Conservation (phyloP, 1,140 invertebrate genomes). For the Heterodera carotae region DNA sequence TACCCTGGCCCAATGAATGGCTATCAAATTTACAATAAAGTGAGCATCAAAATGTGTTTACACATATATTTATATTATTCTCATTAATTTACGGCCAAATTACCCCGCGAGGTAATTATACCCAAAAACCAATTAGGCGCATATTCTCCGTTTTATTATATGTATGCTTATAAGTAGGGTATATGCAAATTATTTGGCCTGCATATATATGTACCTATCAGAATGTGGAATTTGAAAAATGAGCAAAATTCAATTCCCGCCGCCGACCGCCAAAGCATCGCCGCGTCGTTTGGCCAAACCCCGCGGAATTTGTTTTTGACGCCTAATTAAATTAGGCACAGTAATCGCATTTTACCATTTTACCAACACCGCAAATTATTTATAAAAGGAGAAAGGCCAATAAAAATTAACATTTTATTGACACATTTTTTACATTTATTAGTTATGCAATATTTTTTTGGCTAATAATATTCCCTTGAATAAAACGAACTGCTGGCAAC, state of each 20-base stretch:
- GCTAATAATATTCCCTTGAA: too few relatives aligned
- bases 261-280: too few relatives aligned
- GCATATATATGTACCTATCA: too few relatives aligned
- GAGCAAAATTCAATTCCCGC: conserved; percentile 16
- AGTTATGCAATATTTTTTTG: too few relatives aligned
- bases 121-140: conserved; percentile 11
- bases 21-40: too few relatives aligned
- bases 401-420: too few relatives aligned
- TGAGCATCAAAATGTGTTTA: too few relatives aligned
- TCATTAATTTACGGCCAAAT: neutral
- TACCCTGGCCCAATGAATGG: too few relatives aligned
- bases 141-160: neutral
- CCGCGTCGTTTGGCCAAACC: neutral
- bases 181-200: neutral
- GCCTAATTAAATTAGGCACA: conserved; percentile 12
- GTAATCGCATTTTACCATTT: neutral
- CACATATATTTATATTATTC: neutral
- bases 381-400: too few relatives aligned
- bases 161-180: neutral
- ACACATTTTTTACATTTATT: too few relatives aligned
- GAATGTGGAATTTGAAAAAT: conserved; percentile 11
- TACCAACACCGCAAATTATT: too few relatives aligned
- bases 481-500: neutral
- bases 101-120: neutral
- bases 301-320: neutral